Base-by-base conservation (phyloP, 1,140 invertebrate genomes). In the Drosophila grimshawi region DNA sequence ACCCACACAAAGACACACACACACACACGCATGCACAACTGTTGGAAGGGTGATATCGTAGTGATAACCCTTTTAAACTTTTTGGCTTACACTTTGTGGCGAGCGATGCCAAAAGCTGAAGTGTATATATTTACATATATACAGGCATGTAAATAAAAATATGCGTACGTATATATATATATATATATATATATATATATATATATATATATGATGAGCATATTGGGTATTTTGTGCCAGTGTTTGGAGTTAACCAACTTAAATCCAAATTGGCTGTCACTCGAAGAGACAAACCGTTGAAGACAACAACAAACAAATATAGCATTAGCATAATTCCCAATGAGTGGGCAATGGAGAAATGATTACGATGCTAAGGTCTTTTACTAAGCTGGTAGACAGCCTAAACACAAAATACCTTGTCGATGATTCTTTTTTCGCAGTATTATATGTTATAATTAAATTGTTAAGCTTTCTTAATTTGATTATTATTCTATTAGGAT, bases 201-300 rank as follows among this genome's bases (percentile, higher is more conserved):
- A 67, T 41, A 43, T 55, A 43, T 3, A 8, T 2, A 10, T 39
- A 8, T 10, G 6, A 74, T 39, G 37, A 43, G 59, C 59, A 53
- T 39, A 29, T 60, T 53, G 61, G 6, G n/a, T 32, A 53, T 43
- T 45, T 60, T 46, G 29, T 63, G 29, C 4, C 39, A 11, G 19
- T 10, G 27, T 73, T 33, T 60, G 39, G 55, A 78, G 63, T 65
- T 80, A 85, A 76, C 76, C 81, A 71, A 62, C 65, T 77, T 60
- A 62, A 86, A 86, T 86, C 81, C 81, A 86, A 86, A 86, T 86
- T 86, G 52, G 68, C 81, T 78, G 81, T 78, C 81, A 78, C 74
- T 74, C 64, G 76, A 63, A 48, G 70, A 49, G 53, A 43, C 39
- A 57, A 19, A 19, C 19, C 19, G 19, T 19, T 19, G 19, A 19